Evolutionary conservation across 1,140 invertebrate genomes (phyloP), one percentile per base, ranked within the genome.

Genomic region (Listronotus oregonensis): DNA sequence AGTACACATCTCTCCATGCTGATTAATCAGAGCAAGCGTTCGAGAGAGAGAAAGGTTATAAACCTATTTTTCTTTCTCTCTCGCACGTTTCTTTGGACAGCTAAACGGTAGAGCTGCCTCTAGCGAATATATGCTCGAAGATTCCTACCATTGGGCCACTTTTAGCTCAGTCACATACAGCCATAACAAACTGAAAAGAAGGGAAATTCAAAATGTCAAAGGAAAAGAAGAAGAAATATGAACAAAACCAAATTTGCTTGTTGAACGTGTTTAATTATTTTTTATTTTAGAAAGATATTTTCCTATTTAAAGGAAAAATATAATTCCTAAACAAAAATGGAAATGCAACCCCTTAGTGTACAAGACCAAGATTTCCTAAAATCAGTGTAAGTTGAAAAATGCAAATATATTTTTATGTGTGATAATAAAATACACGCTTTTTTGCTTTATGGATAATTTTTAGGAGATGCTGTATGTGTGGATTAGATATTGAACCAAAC

Each of bases 401-500:
- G n/a, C 15, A 44, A 5, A 14, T 44, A 14, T 44, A 44, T 44
- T 17, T 49, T 15, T 49, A n/a, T n/a, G n/a, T n/a, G n/a, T n/a
- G n/a, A n/a, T n/a, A n/a, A n/a, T n/a, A n/a, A n/a, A n/a, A n/a
- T n/a, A n/a, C n/a, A n/a, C n/a, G n/a, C n/a, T 27, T 27, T 27
- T 27, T 27, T 27, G 1, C 21, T 27, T 27, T 27, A 27, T 27
- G 21, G 5, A 27, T 27, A 27, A 1, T 31, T 64, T 67, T 51
- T 40, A 71, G 69, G 78, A 81, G 90, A 73, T 94, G 92, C 74
- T 95, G 92, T 74, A 86, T 91, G 79, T 95, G 92, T 82, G 91
- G 90, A 17, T 84, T 84, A 44, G 73, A 81, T 12, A 95, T 99
- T 44, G 90, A 95, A 69, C 91, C 97, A 37, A 99, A 99, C 85